Conservation (phyloP, 1,140 invertebrate genomes). For the Anastatus disparis region DNA sequence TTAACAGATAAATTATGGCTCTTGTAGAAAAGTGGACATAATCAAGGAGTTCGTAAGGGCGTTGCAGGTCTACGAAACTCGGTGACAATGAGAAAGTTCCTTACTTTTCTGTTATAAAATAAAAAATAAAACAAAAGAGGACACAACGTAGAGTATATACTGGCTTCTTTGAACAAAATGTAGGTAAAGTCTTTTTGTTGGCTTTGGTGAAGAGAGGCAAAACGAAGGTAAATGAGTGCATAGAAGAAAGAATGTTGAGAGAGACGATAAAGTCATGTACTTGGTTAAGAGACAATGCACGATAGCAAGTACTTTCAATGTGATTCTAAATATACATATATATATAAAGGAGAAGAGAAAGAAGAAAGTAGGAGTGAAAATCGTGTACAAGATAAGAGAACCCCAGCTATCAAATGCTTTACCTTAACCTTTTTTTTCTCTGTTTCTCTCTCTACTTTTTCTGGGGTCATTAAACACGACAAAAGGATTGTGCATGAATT, state of each 20-base stretch:
- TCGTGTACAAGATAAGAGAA: constrained; percentile 26
- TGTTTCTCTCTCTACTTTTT: neutral
- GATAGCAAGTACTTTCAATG: constrained; percentile 25
- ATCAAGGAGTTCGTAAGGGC: neutral
- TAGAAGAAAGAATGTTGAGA: neutral
- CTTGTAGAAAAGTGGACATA: neutral
- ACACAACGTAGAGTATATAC: too few relatives aligned
- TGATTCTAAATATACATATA: neutral
- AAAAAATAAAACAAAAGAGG: neutral
- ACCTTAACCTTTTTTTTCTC: too few relatives aligned
- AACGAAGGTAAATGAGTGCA: constrained; percentile 12
- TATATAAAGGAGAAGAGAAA: neutral
- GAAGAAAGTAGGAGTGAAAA: constrained; percentile 14
- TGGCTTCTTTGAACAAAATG: too few relatives aligned
- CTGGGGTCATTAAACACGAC: constrained; percentile 17
- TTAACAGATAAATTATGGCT: constrained; percentile 14
- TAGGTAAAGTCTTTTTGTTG: too few relatives aligned
- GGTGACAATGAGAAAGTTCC: neutral
- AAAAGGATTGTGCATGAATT: neutral
- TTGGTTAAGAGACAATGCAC: constrained; percentile 23
- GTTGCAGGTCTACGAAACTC: neutral
- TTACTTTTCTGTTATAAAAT: neutral
- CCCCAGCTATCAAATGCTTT: too few relatives aligned
- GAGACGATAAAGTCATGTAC: constrained; percentile 3
- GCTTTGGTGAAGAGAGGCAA: neutral